Conservation (phyloP, 1,140 invertebrate species). For the Sycophila sp. region DNA sequence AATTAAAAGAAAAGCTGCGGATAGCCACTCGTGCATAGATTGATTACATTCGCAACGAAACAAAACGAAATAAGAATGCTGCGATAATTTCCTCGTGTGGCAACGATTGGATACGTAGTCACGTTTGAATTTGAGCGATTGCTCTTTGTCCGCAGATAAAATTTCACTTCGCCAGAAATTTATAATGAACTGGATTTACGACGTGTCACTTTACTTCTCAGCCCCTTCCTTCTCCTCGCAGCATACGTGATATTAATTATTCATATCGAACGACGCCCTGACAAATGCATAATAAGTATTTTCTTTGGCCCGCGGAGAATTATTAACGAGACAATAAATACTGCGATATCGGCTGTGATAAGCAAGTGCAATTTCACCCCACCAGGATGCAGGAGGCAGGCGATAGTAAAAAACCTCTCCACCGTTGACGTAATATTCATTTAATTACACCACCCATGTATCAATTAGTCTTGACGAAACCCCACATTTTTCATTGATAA, state of each 20-base stretch:
- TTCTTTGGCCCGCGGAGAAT: not conserved
- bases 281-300: constrained; percentile 4
- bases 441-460: no score
- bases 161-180: no score
- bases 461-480: no score
- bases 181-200: no score
- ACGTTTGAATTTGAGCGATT: not conserved
- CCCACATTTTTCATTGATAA: no score
- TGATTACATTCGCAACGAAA: not conserved
- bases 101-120: not conserved
- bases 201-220: no score
- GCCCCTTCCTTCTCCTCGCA: not conserved
- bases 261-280: not conserved
- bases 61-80: not conserved
- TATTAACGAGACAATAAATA: not conserved
- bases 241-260: not conserved
- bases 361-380: not conserved
- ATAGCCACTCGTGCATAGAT: no score
- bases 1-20: no score
- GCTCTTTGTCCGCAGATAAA: not conserved
- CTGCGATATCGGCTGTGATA: not conserved
- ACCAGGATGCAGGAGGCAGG: no score
- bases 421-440: no score
- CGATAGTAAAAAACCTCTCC: no score
- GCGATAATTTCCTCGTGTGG: not conserved